Base-by-base conservation (phyloP, 2,797 vertebrate genomes). In the Nothura maculosa region DNA sequence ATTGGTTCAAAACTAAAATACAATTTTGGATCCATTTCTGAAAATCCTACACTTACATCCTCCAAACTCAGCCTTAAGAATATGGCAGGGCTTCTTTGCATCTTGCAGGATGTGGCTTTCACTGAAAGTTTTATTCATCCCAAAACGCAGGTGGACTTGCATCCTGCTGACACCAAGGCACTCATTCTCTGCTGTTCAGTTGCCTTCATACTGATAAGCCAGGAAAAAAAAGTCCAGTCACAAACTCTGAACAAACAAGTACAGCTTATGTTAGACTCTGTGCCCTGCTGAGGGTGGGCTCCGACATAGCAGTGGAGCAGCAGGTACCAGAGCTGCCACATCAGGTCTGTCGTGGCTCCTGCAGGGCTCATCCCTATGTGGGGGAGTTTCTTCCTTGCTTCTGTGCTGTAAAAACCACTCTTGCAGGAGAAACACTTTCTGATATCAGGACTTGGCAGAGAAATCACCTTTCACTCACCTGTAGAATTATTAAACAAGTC, bases 401-500 rank as follows among this genome's bases (percentile, higher is more conserved):
- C 36, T 34, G 6, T 42, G 16, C 68, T 68, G 20, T 38, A 38
- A 87, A 19, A 8, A 11, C 40, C 81, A 78, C 62, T 91, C 38
- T 48, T 93, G 12, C 22, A 85, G 47, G 34, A 93, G 69, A 66
- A 96, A 87, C 60, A 50, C 3, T 78, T 85, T 87, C 45, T 85
- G 42, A 73, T 79, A 75, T 22, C 38, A 85, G 30, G 22, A 50
- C 30, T 78, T 85, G 42, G 45, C 54, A 92, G 77, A 66, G 90
- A 77, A 95, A 95, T 60, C 25, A 30, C 25, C 32, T 81, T 76
- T 93, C 45, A 45, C 25, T 87, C 83, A 85, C 54, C 85, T 93
- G 87, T 38, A 91, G 77, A 91, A 92, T 79, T 87, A 93, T 43
- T 86, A 81, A 81, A 52, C 58, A 92, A 90, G 54, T 61, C 17